These are phyloP conservation scores for Pitangus sulphuratus DNA, from an alignment of 2,797 vertebrate genomes.

Conservation along the genomic window DNA sequence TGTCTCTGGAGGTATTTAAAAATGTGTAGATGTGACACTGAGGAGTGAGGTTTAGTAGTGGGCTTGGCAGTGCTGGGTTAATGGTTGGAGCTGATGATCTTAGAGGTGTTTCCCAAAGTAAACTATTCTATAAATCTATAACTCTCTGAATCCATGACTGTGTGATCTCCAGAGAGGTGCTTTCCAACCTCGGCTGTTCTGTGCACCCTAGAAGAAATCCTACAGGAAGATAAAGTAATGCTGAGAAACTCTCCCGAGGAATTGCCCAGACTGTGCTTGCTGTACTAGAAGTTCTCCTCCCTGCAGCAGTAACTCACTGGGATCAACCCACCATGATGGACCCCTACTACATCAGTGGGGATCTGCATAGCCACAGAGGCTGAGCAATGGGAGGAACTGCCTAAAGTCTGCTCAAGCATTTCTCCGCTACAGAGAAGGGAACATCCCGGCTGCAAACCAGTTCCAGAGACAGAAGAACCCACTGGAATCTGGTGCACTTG, in stretches of 20 bases:
- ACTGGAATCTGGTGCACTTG: not conserved
- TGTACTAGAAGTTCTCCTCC: not conserved
- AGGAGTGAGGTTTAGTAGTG: not conserved
- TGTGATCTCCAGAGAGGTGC: not conserved
- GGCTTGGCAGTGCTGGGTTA: not conserved
- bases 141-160: not conserved
- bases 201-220: not conserved
- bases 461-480: not conserved
- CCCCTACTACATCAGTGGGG: not conserved
- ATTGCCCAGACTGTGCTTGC: not conserved
- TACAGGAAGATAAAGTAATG: not conserved
- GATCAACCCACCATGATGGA: accelerated
- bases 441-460: not conserved
- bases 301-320: not conserved
- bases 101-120: not conserved
- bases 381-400: accelerated
- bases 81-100: not conserved
- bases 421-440: not conserved
- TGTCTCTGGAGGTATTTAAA: not conserved
- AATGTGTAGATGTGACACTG: not conserved
- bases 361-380: accelerated
- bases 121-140: not conserved
- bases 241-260: not conserved
- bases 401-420: not conserved
- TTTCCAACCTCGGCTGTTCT: not conserved